A percentile compares a stretch with the other conserved stretches of the same genome.
Evolutionary conservation across 2,113 vertebrate genomes (phyloP).

Genomic region (Indicator maculatus): DNA sequence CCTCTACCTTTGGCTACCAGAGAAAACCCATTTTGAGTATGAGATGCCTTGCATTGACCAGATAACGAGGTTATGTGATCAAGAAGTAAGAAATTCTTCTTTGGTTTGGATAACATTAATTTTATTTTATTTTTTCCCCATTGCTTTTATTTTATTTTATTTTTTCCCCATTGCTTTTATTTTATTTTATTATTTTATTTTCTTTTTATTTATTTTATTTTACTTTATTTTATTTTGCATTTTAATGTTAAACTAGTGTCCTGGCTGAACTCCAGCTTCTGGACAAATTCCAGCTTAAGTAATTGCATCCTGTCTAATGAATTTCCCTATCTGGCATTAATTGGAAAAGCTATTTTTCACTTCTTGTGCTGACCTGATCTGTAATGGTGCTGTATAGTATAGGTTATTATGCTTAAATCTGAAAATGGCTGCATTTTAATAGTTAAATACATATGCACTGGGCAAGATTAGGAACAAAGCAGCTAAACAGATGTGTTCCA

Average conservation of each 20-base stretch:
- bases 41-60: background rate
- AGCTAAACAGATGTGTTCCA: background rate
- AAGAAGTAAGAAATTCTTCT: background rate
- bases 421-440: background rate
- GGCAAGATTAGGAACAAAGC: background rate
- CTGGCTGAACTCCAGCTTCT: conserved; percentile 40
- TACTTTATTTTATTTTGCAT: background rate
- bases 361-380: background rate
- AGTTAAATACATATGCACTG: background rate
- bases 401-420: background rate
- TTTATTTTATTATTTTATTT: background rate
- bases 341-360: conserved; percentile 30
- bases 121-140: background rate
- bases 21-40: background rate
- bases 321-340: conserved; percentile 44
- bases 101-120: background rate
- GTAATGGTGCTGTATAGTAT: background rate
- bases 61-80: background rate
- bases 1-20: background rate
- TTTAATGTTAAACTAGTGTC: background rate
- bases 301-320: conserved; percentile 33
- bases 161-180: background rate
- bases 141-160: too few relatives aligned
- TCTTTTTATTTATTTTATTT: background rate
- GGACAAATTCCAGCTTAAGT: conserved; percentile 35